phyloP scores from a whole-genome alignment of 2,888 invertebrate genomes.

The Zelleria hepariella region DNA sequence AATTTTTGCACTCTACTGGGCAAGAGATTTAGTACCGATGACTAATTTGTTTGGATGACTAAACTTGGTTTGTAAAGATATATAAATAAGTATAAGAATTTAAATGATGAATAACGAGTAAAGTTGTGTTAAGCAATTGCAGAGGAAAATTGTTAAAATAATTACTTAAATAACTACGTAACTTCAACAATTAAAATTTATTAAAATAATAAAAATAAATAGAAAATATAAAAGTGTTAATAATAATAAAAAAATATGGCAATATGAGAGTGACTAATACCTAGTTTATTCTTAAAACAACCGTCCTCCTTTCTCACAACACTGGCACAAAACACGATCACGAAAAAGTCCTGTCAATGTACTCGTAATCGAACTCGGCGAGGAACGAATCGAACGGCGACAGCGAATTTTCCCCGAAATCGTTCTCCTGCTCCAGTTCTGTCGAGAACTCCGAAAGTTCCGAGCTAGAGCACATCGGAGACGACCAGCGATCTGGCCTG shows the following conservation, averaged over 20 bases:
- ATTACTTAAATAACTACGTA: constrained; percentile 14
- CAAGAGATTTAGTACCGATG: not conserved
- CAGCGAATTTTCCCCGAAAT: constrained; percentile 67
- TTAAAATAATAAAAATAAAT: constrained; percentile 37
- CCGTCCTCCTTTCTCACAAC: not conserved
- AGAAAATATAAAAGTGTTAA: constrained; percentile 51
- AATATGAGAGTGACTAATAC: constrained; percentile 3
- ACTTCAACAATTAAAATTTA: constrained; percentile 62
- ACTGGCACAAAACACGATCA: constrained; percentile 20
- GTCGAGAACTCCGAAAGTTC: constrained; percentile 68
- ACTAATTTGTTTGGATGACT: not conserved
- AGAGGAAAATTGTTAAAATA: not conserved
- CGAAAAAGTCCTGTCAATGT: constrained; percentile 61
- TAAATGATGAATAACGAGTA: no score
- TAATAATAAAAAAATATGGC: constrained; percentile 38
- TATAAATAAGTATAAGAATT: not conserved
- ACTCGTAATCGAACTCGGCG: constrained; percentile 65
- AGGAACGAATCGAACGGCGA: constrained; percentile 73
- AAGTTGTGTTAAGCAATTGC: not conserved
- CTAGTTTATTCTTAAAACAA: not conserved
- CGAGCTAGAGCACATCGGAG: constrained; percentile 50
- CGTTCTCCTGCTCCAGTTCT: constrained; percentile 59
- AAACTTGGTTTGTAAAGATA: not conserved
- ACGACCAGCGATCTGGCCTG: constrained; percentile 53
- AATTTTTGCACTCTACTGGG: not conserved